Percentiles rank a stretch among this genome's conserved stretches.
Conservation (phyloP, 1,140 invertebrate species). For the Protaetia brevitarsis region DNA sequence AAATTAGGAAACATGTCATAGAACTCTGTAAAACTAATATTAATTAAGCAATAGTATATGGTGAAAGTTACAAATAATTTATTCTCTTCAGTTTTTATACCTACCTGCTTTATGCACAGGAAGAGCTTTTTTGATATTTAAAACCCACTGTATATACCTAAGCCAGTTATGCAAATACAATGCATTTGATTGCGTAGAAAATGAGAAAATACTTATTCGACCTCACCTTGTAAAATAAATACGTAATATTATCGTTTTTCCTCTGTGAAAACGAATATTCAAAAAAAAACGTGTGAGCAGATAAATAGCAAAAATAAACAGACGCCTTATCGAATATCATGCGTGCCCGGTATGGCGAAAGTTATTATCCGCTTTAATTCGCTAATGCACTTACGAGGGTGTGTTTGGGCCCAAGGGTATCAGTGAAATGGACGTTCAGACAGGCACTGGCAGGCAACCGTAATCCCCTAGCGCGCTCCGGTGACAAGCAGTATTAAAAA, state of each 20-base stretch:
- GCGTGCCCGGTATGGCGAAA: slow-evolving; percentile 14
- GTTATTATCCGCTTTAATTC: slow-evolving; percentile 18
- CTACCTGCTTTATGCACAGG: too few species aligned
- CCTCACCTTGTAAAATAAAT: slow-evolving; percentile 1
- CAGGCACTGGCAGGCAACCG: slow-evolving; percentile 5
- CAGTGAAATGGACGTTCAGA: neutral
- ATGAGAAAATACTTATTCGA: neutral
- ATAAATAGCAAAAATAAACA: slow-evolving; percentile 17
- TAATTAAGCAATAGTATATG: too few species aligned
- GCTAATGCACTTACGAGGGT: slow-evolving; percentile 15
- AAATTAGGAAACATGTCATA: too few species aligned
- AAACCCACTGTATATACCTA: too few species aligned
- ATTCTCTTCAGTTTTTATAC: too few species aligned
- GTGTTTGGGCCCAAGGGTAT: slow-evolving; percentile 14
- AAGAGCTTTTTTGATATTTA: too few species aligned
- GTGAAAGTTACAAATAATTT: too few species aligned
- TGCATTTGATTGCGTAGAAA: too few species aligned
- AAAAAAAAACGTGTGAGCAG: slow-evolving; percentile 11
- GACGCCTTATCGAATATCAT: slow-evolving; percentile 17
- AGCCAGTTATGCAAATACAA: too few species aligned
- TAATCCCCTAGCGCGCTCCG: slow-evolving; percentile 1
- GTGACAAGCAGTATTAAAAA: slow-evolving; percentile 17
- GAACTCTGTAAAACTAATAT: too few species aligned
- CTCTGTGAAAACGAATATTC: neutral
- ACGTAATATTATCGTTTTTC: slow-evolving; percentile 15